Percentiles rank a stretch among this genome's conserved stretches.
Evolutionary conservation across 2,113 vertebrate species (phyloP).

Genomic region (Proterorhinus semilunaris): DNA sequence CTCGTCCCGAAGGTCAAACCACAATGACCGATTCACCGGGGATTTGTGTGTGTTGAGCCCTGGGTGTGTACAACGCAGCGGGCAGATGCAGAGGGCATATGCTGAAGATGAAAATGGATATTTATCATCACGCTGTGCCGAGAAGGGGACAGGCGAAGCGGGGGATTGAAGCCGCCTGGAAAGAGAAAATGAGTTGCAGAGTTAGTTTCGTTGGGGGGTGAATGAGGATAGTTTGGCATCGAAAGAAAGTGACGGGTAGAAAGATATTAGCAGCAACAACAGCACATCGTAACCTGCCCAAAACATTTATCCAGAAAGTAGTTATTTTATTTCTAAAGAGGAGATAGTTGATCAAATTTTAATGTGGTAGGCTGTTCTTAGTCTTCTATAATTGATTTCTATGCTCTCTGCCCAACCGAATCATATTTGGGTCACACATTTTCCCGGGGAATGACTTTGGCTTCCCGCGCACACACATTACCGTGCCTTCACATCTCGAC

Average conservation of each 20-base stretch:
- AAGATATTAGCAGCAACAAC: background rate
- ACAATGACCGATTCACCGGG: constrained; percentile 67
- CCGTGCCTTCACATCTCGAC: constrained; percentile 29
- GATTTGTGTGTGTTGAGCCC: constrained; percentile 49
- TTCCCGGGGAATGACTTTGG: constrained; percentile 45
- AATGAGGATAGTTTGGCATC: background rate
- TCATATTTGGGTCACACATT: constrained; percentile 66
- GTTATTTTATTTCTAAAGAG: constrained; percentile 56
- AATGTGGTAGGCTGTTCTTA: constrained; percentile 42
- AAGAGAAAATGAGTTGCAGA: constrained; percentile 41
- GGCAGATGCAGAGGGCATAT: constrained; percentile 65
- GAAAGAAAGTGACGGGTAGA: background rate
- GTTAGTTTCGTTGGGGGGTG: background rate
- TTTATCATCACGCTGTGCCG: constrained; percentile 64
- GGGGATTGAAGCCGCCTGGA: constrained; percentile 30
- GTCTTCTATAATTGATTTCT: constrained; percentile 66
- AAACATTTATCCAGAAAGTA: constrained; percentile 37
- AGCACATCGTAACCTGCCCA: constrained; percentile 23
- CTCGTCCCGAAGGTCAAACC: constrained; percentile 68
- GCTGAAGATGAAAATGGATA: constrained; percentile 72
- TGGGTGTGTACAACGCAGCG: constrained; percentile 45
- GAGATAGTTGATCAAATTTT: constrained; percentile 62
- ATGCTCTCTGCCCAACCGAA: constrained; percentile 52
- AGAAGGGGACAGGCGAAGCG: constrained; percentile 36
- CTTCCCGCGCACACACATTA: background rate